Evolutionary conservation across 2,888 invertebrate genomes (phyloP).

Genomic region (Malachius bipustulatus): DNA sequence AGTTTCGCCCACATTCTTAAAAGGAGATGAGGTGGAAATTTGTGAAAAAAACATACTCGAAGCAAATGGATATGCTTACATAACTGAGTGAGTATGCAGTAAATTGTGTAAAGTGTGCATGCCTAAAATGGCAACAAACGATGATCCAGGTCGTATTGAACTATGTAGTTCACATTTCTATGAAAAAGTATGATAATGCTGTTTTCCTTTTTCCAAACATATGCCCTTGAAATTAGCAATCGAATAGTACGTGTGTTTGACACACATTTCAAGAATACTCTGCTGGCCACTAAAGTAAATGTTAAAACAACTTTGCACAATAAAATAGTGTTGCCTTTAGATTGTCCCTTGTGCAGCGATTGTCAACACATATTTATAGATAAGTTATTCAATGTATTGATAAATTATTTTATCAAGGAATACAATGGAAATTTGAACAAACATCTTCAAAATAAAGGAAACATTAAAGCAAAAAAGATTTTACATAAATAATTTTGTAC

Average conservation of each 20-base stretch:
- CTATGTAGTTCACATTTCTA: background rate
- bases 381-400: slow-evolving; percentile 2
- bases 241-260: background rate
- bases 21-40: slow-evolving; percentile 3
- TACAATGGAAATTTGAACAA: slow-evolving; percentile 1
- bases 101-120: slow-evolving; percentile 1
- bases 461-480: background rate
- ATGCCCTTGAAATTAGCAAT: background rate
- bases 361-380: background rate
- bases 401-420: slow-evolving; percentile 2
- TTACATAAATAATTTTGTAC: background rate
- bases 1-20: background rate
- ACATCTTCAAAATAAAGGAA: background rate
- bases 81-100: slow-evolving; percentile 3
- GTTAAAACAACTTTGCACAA: slow-evolving; percentile 1
- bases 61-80: slow-evolving; percentile 3
- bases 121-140: background rate
- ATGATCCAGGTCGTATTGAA: slow-evolving; percentile 1
- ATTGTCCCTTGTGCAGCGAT: slow-evolving; percentile 3
- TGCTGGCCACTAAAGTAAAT: background rate
- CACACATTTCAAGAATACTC: background rate
- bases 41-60: slow-evolving; percentile 1
- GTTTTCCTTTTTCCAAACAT: slow-evolving; percentile 1
- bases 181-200: slow-evolving; percentile 3
- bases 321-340: slow-evolving; percentile 2